Evolutionary conservation across 2,797 vertebrate genomes (phyloP), one percentile per base, ranked within the genome.

Genomic region (Percopsis omiscomaycus): DNA sequence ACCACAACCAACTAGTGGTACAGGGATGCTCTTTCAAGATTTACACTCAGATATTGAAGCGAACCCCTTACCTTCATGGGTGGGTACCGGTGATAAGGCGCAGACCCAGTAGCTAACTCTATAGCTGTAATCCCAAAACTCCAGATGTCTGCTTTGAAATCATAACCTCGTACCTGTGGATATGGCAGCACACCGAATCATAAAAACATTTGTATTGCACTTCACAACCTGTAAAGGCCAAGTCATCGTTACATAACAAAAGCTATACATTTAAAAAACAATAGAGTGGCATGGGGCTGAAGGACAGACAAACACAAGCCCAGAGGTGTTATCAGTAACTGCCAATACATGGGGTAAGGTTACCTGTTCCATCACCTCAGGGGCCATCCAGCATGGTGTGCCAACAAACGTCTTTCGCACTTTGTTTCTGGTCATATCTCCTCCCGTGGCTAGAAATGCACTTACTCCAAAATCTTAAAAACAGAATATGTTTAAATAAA

Each of bases 101-200:
- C 98, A 66, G 96, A 95, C 84, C 98, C 96, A 15, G 96, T 98
- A 13, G 96, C 98, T 87, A 99, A 85, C 83, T 99, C 98, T 71
- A 99, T 98, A 65, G 96, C 96, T 62, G 98, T 99, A 82, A 99
- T 99, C 77, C 98, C 98, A 89, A 99, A 98, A 89, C 98, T 99
- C 97, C 98, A 99, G 86, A 99, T 98, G 86, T 99, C 98, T 9
- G 96, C 98, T 91, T 99, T 99, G 91, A 99, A 99, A 91, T 99
- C 98, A 59, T 99, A 99, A 74, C 98, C 98, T 93, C 98, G 94
- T 78, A 99, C 98, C 98, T 99, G 82, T 3, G 32, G 57, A 52
- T 6, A 48, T 28, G 29, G 37, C 70, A 74, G 10, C 16, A 71
- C 30, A 72, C 13, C 0, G 47, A 30, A 2, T 2, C 54, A 11